These are phyloP conservation scores for Brachionus paranguensis DNA, from an alignment of 1,140 invertebrate species.

Conservation along the genomic window DNA sequence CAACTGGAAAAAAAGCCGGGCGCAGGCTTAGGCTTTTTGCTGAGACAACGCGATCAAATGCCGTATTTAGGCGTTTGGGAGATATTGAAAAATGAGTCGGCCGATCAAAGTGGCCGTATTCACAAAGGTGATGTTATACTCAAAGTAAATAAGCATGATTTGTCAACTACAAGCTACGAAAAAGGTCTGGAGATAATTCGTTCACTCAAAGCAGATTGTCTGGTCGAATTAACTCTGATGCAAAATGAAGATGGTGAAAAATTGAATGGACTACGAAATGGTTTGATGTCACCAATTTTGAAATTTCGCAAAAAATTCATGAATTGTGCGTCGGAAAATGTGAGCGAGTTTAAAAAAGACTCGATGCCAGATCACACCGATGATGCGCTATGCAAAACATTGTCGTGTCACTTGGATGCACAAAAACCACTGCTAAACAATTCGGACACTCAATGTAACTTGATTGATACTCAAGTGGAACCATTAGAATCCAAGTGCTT, in stretches of 20 bases:
- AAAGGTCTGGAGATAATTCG: constrained; percentile 41
- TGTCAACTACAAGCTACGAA: constrained; percentile 42
- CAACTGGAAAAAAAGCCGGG: background rate
- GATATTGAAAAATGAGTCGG: constrained; percentile 41
- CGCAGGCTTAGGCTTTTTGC: constrained; percentile 41
- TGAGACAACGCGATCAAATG: constrained; percentile 23
- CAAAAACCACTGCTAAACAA: background rate
- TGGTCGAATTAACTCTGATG: constrained; percentile 41
- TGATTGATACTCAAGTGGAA: background rate
- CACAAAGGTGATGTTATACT: constrained; percentile 43
- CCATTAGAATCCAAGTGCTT: background rate
- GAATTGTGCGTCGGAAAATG: background rate
- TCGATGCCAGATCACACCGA: background rate
- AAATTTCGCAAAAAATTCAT: constrained; percentile 35
- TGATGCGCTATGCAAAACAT: background rate
- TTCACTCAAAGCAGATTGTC: constrained; percentile 37
- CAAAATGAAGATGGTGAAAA: constrained; percentile 8
- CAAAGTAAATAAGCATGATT: constrained; percentile 42
- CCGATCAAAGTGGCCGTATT: constrained; percentile 42
- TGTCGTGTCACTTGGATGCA: background rate
- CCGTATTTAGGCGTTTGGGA: constrained; percentile 41
- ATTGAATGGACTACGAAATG: background rate
- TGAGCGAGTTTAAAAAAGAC: background rate
- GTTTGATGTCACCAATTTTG: constrained; percentile 6
- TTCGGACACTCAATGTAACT: background rate